phyloP scores from a whole-genome alignment of 2,797 vertebrate genomes.

The Astyanax mexicanus region DNA sequence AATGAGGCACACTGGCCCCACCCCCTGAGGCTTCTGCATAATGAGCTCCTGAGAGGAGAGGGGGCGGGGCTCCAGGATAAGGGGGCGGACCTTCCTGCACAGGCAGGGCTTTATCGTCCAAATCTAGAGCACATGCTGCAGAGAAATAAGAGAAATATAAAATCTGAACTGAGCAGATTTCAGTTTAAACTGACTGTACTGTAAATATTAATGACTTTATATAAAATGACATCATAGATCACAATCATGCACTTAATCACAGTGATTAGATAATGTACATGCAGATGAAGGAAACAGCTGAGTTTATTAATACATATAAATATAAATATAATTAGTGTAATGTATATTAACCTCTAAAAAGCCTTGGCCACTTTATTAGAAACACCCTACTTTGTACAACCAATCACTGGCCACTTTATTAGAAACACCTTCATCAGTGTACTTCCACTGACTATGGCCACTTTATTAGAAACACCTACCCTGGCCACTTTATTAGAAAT shows the following conservation, averaged over 20 bases:
- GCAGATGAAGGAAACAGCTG: neutral
- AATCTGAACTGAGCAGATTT: neutral
- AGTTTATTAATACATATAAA: neutral
- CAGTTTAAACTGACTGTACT: too few species aligned
- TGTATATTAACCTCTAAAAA: neutral
- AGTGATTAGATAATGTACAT: slow-evolving; percentile 12
- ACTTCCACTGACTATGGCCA: neutral
- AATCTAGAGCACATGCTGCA: slow-evolving; percentile 81
- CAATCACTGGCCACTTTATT: too few species aligned
- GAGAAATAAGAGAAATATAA: neutral
- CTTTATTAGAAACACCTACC: too few species aligned
- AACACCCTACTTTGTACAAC: too few species aligned
- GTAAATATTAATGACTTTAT: too few species aligned
- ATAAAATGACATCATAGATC: neutral
- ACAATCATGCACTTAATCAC: slow-evolving; percentile 45
- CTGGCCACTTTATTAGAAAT: neutral
- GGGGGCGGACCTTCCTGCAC: slow-evolving; percentile 82
- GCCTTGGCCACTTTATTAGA: neutral
- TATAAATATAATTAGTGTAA: neutral
- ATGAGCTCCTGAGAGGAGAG: slow-evolving; percentile 72
- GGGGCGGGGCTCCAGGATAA: slow-evolving; percentile 80
- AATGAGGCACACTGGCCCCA: slow-evolving; percentile 87
- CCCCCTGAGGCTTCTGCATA: slow-evolving; percentile 84
- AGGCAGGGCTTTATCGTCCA: slow-evolving; percentile 81
- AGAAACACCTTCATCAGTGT: too few species aligned